phyloP scores from a whole-genome alignment of 2,888 invertebrate genomes.

The Zygaena filipendulae region DNA sequence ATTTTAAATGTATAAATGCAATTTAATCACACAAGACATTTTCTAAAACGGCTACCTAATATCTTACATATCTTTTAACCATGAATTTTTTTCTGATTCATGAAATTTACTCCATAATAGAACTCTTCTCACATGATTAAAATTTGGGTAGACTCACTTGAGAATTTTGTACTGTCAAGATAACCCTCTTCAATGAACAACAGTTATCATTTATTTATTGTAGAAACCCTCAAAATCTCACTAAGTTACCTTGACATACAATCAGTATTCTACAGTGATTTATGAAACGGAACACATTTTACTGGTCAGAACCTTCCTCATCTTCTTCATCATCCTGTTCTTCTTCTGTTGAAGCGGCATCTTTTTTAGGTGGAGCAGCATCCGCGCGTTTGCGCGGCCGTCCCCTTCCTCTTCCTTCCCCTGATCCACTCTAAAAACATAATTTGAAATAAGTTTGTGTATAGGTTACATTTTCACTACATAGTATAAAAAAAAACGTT shows the following conservation, averaged over 20 bases:
- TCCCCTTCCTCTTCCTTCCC: conserved; percentile 53
- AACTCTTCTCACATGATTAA: conserved; percentile 43
- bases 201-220: no score
- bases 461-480: no score
- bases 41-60: conserved; percentile 24
- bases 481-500: background rate
- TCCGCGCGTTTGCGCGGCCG: conserved; percentile 62
- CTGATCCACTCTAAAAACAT: conserved; percentile 40
- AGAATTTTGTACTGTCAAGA: conserved; percentile 52
- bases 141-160: conserved; percentile 42
- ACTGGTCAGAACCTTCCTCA: conserved; percentile 64
- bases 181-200: conserved; percentile 45
- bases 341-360: conserved; percentile 57
- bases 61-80: conserved; percentile 30
- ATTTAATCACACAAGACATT: conserved; percentile 29
- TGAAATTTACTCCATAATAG: conserved; percentile 7
- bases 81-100: no score
- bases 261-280: conserved; percentile 57
- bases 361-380: conserved; percentile 56
- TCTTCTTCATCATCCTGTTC: conserved; percentile 63
- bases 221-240: no score
- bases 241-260: conserved; percentile 58
- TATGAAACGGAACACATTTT: conserved; percentile 38
- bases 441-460: conserved; percentile 1
- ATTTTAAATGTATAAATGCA: conserved; percentile 38